Evolutionary conservation across 2,888 invertebrate genomes (phyloP).

Genomic region (Lucinisca nassula): DNA sequence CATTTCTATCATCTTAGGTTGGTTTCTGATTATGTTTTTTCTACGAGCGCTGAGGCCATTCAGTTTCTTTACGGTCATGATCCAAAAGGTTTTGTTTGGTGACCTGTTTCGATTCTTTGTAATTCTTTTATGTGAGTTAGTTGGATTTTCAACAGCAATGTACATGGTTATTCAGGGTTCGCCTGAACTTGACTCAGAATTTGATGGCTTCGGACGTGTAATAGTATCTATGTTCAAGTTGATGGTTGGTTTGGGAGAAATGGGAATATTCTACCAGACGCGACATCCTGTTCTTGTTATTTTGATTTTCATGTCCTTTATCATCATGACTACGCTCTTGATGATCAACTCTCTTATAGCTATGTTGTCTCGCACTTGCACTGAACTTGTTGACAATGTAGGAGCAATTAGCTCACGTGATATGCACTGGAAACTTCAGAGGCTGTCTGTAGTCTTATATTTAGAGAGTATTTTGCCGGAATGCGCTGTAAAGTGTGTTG

Average conservation of each 20-base stretch:
- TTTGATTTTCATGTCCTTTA: constrained; percentile 69
- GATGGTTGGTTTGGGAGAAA: constrained; percentile 76
- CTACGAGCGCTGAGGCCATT: constrained; percentile 74
- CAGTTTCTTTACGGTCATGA: constrained; percentile 80
- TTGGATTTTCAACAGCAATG: constrained; percentile 78
- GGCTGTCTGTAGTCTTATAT: constrained; percentile 66
- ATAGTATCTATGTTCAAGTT: constrained; percentile 76
- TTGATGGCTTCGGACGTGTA: constrained; percentile 53
- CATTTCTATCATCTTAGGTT: constrained; percentile 74
- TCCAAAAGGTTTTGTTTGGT: constrained; percentile 75
- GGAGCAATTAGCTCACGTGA: constrained; percentile 53
- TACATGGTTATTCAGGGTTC: constrained; percentile 73
- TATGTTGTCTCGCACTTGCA: constrained; percentile 76
- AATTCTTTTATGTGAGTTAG: constrained; percentile 71
- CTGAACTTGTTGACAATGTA: constrained; percentile 67
- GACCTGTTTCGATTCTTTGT: constrained; percentile 74
- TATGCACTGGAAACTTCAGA: constrained; percentile 68
- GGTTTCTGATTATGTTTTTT: constrained; percentile 78
- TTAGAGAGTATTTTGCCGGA: constrained; percentile 63
- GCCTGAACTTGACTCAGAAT: constrained; percentile 32
- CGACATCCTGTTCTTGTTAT: constrained; percentile 69
- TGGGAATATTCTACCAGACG: constrained; percentile 60
- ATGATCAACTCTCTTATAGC: constrained; percentile 79
- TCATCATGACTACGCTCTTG: constrained; percentile 74
- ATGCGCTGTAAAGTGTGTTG: constrained; percentile 23